These are phyloP conservation scores for Leptinotarsa tumamoca DNA, from an alignment of 2,888 invertebrate genomes.

Conservation along the genomic window DNA sequence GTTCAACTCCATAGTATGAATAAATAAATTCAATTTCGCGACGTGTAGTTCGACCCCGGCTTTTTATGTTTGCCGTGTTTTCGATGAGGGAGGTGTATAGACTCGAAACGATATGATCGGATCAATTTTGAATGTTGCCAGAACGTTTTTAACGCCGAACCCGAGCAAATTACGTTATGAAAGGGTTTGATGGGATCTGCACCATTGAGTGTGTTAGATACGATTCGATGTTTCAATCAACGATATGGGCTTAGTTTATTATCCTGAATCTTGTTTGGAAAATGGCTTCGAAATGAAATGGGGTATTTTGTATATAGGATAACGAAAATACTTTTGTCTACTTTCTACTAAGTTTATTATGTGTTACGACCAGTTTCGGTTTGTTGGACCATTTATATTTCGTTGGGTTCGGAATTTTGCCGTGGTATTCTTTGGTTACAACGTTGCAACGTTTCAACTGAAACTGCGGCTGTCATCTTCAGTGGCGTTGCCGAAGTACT, in stretches of 20 bases:
- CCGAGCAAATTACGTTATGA: slow-evolving; percentile 23
- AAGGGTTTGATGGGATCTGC: slow-evolving; percentile 13
- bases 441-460: no score
- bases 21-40: slow-evolving; percentile 48
- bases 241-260: background rate
- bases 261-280: background rate
- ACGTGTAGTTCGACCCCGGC: slow-evolving; percentile 38
- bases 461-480: no score
- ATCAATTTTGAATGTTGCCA: slow-evolving; percentile 42
- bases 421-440: no score
- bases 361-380: no score
- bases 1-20: slow-evolving; percentile 44
- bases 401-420: no score
- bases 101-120: slow-evolving; percentile 38
- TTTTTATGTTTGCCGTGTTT: slow-evolving; percentile 36
- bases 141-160: slow-evolving; percentile 28
- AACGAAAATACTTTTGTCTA: no score
- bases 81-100: slow-evolving; percentile 22
- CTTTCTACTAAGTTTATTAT: no score
- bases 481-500: no score
- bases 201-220: slow-evolving; percentile 1
- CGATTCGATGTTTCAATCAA: slow-evolving; percentile 16
- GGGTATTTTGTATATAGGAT: no score
- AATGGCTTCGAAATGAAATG: no score
- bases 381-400: no score